phyloP scores from a whole-genome alignment of 2,113 vertebrate species.

The Neotoma lepida region DNA sequence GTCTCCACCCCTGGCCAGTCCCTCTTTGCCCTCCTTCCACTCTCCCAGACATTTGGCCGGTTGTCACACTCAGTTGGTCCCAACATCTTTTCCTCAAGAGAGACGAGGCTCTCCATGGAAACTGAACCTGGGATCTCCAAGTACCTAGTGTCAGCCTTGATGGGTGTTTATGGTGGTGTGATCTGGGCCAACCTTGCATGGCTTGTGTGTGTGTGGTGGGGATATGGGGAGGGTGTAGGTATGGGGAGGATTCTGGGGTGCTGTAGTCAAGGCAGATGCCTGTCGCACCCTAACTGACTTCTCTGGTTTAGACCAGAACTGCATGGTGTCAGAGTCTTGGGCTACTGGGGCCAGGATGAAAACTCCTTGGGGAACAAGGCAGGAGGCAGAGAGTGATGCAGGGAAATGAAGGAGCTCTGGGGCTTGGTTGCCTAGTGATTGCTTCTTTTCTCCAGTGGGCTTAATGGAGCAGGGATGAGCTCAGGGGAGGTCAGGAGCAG shows the following conservation, averaged over 20 bases:
- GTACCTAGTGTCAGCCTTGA: neutral
- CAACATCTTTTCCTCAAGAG: neutral
- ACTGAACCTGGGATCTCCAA: slow-evolving; percentile 26
- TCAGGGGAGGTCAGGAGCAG: neutral
- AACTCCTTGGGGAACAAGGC: neutral
- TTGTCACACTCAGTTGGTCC: slow-evolving; percentile 26
- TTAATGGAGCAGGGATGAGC: neutral
- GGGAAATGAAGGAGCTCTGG: slow-evolving; percentile 22
- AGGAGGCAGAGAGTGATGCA: neutral
- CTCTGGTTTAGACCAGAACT: slow-evolving; percentile 28
- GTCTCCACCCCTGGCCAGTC: neutral
- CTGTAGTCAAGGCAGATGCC: neutral
- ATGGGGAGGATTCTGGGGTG: neutral
- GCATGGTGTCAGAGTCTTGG: neutral
- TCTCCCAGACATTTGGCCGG: neutral
- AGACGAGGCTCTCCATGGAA: slow-evolving; percentile 6
- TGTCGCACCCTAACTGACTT: neutral
- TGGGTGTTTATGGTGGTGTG: neutral
- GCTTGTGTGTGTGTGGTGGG: neutral
- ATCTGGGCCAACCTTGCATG: neutral
- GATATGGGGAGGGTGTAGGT: neutral
- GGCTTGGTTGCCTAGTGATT: slow-evolving; percentile 67
- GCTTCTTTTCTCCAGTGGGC: slow-evolving; percentile 17
- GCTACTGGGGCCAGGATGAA: neutral
- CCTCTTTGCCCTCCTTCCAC: neutral